phyloP scores from a whole-genome alignment of 2,888 invertebrate species.

The Papilio demoleus region DNA sequence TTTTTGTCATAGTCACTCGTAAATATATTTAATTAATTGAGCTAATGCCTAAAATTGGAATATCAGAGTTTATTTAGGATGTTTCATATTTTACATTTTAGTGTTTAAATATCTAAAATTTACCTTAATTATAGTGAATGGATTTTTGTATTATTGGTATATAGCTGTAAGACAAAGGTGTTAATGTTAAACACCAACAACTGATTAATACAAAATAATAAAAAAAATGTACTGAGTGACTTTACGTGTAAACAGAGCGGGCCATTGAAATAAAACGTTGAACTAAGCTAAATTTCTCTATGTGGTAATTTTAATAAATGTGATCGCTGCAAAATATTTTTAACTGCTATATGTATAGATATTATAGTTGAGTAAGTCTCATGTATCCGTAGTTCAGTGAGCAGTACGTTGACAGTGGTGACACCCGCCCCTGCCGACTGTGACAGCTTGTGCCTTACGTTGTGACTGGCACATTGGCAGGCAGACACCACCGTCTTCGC shows the following conservation, averaged over 20 bases:
- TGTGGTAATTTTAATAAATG: slow-evolving; percentile 81
- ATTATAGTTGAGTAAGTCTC: slow-evolving; percentile 73
- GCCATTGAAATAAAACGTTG: slow-evolving; percentile 83
- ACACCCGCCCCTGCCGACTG: slow-evolving; percentile 33
- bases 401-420: slow-evolving; percentile 44
- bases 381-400: slow-evolving; percentile 58
- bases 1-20: slow-evolving; percentile 80
- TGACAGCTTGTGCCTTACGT: slow-evolving; percentile 41
- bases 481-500: no score
- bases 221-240: slow-evolving; percentile 82
- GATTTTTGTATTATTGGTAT: slow-evolving; percentile 84
- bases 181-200: slow-evolving; percentile 80
- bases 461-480: slow-evolving; percentile 16
- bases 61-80: slow-evolving; percentile 84
- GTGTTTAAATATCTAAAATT: slow-evolving; percentile 84
- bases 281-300: slow-evolving; percentile 82
- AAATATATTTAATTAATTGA: slow-evolving; percentile 81
- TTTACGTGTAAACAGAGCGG: slow-evolving; percentile 82
- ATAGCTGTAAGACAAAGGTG: slow-evolving; percentile 82
- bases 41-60: slow-evolving; percentile 83
- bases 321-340: slow-evolving; percentile 81
- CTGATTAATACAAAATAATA: slow-evolving; percentile 80
- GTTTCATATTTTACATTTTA: slow-evolving; percentile 84
- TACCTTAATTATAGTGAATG: slow-evolving; percentile 83
- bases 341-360: slow-evolving; percentile 79